A percentile compares a stretch with the other conserved stretches of the same genome.
Evolutionary conservation across 2,113 vertebrate genomes (phyloP).

Genomic region (Lucifuga dentata): DNA sequence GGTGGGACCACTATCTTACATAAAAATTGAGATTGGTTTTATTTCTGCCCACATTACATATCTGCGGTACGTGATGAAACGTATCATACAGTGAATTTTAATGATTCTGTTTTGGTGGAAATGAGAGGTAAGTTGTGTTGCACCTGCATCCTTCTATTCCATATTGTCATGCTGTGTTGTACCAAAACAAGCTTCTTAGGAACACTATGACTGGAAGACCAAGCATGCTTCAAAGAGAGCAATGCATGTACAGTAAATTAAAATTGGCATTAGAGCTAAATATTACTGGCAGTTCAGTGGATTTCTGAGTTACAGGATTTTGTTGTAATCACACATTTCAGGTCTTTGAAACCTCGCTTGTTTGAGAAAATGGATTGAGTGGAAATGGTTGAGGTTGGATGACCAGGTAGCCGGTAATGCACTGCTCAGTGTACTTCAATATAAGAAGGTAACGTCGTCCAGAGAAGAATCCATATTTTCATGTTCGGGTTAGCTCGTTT

Average conservation of each 20-base stretch:
- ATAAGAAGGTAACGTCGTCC: constrained; percentile 19
- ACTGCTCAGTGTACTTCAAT: constrained; percentile 16
- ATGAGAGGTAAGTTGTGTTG: constrained; percentile 10
- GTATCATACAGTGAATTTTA: background rate
- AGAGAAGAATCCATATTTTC: constrained; percentile 29
- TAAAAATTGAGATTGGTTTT: background rate
- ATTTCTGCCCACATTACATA: background rate
- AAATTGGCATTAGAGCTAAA: constrained; percentile 18
- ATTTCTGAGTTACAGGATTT: constrained; percentile 3
- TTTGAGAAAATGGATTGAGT: constrained; percentile 7
- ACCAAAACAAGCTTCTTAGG: constrained; percentile 10
- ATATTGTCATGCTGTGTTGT: constrained; percentile 19
- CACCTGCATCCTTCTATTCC: background rate
- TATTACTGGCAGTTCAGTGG: constrained; percentile 48
- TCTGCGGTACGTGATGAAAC: background rate
- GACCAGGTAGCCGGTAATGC: constrained; percentile 21
- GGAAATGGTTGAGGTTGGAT: constrained; percentile 29
- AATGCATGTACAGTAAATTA: constrained; percentile 41
- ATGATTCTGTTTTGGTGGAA: background rate
- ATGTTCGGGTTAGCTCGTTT: constrained; percentile 25
- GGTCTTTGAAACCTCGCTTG: constrained; percentile 7
- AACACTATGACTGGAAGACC: constrained; percentile 65
- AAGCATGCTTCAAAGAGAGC: constrained; percentile 61
- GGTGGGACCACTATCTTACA: constrained; percentile 2
- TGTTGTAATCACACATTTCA: constrained; percentile 17